Conservation (phyloP, 2,888 invertebrate genomes). For the Iselma pallidipennis region DNA sequence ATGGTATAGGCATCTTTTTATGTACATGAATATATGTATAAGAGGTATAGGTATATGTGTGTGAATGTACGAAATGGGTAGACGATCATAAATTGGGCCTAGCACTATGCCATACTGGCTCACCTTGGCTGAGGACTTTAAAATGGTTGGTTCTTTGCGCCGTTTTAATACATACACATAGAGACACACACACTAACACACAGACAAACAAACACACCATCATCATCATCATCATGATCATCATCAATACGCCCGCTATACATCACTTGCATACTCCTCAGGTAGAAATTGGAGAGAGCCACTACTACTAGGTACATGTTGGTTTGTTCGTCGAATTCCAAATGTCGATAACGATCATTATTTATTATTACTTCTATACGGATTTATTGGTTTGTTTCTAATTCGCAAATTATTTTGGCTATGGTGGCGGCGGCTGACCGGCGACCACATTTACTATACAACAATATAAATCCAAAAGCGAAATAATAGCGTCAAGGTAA, state of each 20-base stretch:
- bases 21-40: background rate
- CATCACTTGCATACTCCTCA: slow-evolving; percentile 16
- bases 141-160: slow-evolving; percentile 33
- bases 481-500: slow-evolving; percentile 11
- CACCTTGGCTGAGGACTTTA: slow-evolving; percentile 37
- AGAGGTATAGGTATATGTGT: too few relatives aligned
- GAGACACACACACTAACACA: too few relatives aligned
- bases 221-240: background rate
- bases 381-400: slow-evolving; percentile 38
- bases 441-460: background rate
- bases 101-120: slow-evolving; percentile 38
- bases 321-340: slow-evolving; percentile 35
- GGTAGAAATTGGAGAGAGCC: background rate
- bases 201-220: background rate
- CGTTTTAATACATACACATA: slow-evolving; percentile 13
- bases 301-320: slow-evolving; percentile 16
- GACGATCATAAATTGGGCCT: slow-evolving; percentile 42
- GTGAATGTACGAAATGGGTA: slow-evolving; percentile 8
- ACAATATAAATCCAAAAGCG: background rate
- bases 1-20: background rate
- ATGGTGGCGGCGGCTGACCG: background rate
- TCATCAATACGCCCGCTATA: slow-evolving; percentile 17
- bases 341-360: slow-evolving; percentile 42
- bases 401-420: slow-evolving; percentile 24
- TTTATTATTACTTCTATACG: slow-evolving; percentile 37